Base-by-base conservation (phyloP, 2,888 invertebrate species). In the Cerceris rybyensis region DNA sequence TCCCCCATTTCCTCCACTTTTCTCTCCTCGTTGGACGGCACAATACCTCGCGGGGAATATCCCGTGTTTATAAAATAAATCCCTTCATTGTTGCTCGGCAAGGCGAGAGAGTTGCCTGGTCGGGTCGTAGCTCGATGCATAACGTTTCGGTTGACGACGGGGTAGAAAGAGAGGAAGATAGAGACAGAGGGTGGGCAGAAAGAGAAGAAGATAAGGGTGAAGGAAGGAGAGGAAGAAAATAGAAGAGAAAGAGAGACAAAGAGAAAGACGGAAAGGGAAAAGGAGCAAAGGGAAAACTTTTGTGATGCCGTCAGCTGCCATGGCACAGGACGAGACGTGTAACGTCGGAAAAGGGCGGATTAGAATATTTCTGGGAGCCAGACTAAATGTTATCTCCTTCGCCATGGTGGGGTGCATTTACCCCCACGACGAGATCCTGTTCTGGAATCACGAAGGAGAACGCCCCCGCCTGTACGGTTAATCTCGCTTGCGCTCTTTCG, bases 11-110 rank as follows among this genome's bases (percentile, higher is more conserved):
- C 70, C 80, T 64, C 72, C 80, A 76, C 70, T 77, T 83, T 76
- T 79, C 80, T 64, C 75, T 78, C 17, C 72, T 54, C 49, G 72
- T 71, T 28, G 75, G 74, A 72, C 80, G 66, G 78, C 77, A 81
- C 86, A 83, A 83, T 86, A 73, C 81, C 73, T 78, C 83, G 83
- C 74, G 60, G 78, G 84, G 85, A 83, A 87, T 82, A 85, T 83
- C 76, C 86, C 88, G 89, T 88, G 89, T 89, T 90, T 90, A 90
- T 89, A 89, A 90, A 90, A 88, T 90, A 90, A 86, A 90, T 90
- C 89, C 89, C 76, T 70, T 84, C 88, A 88, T 89, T 88, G 88
- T 87, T 86, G 83, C 67, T 75, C 83, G 84, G 81, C 78, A 80
- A 81, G 80, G 78, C 83, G 75, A 80, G 80, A 77, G 66, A 74